These are phyloP conservation scores for Agrochola circellaris DNA, from an alignment of 2,888 invertebrate genomes.

Conservation along the genomic window DNA sequence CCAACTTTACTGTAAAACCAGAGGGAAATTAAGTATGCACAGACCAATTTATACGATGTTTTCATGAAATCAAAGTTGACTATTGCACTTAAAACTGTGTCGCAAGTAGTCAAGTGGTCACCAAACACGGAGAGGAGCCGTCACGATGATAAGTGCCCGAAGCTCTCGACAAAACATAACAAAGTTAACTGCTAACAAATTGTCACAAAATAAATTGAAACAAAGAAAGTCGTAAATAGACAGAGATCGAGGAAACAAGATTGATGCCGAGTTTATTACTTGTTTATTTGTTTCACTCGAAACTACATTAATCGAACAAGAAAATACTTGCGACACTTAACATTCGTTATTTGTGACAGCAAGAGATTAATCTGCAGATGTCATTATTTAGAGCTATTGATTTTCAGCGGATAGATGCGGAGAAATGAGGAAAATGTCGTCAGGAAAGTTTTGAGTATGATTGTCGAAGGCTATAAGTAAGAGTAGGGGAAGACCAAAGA, in stretches of 20 bases:
- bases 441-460: too few relatives aligned
- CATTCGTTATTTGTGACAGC: not conserved
- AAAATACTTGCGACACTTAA: slow-evolving; percentile 9
- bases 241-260: slow-evolving; percentile 45
- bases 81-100: slow-evolving; percentile 53
- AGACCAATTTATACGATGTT: slow-evolving; percentile 27
- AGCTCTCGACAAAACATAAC: slow-evolving; percentile 63
- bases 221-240: slow-evolving; percentile 63
- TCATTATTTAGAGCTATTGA: not conserved
- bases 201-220: slow-evolving; percentile 70
- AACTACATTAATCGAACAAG: slow-evolving; percentile 50
- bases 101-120: slow-evolving; percentile 35
- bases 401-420: not conserved
- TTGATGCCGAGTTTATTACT: slow-evolving; percentile 49
- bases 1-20: slow-evolving; percentile 31
- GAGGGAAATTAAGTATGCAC: slow-evolving; percentile 37
- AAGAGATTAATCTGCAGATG: not conserved
- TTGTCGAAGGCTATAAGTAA: too few relatives aligned
- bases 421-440: too few relatives aligned
- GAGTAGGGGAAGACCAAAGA: too few relatives aligned
- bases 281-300: slow-evolving; percentile 47
- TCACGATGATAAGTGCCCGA: slow-evolving; percentile 65
- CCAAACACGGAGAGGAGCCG: slow-evolving; percentile 56
- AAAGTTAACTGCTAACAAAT: slow-evolving; percentile 71
- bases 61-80: slow-evolving; percentile 55